A percentile compares a stretch with the other conserved stretches of the same genome.
phyloP scores from a whole-genome alignment of 92 coral and sea anemone species.

The Chrysogorgia sp. region DNA sequence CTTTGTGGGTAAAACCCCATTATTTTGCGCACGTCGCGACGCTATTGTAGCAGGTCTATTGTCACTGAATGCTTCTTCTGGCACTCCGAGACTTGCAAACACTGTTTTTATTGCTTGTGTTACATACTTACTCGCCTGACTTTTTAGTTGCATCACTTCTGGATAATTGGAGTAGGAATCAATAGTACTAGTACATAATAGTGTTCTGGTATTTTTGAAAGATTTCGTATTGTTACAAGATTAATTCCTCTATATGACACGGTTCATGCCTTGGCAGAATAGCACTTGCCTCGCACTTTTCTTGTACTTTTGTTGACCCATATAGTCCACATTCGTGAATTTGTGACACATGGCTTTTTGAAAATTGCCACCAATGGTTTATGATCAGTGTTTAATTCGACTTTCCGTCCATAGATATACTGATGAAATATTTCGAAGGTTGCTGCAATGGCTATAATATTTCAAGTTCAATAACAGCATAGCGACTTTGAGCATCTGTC shows the following conservation, averaged over 20 bases:
- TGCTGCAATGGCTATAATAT: slow-evolving; percentile 23
- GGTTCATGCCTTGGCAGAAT: slow-evolving; percentile 16
- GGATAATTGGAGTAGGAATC: not conserved
- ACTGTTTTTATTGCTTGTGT: no score
- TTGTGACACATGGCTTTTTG: slow-evolving; percentile 5
- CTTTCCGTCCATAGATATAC: slow-evolving; percentile 20
- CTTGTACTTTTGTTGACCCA: no score
- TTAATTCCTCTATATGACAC: not conserved
- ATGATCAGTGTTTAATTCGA: slow-evolving; percentile 31
- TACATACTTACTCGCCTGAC: not conserved
- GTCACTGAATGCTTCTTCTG: no score
- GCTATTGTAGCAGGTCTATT: no score
- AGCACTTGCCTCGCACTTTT: slow-evolving; percentile 2
- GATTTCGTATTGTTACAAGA: not conserved
- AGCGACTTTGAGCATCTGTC: slow-evolving; percentile 38
- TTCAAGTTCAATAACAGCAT: slow-evolving; percentile 36
- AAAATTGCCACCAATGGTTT: slow-evolving; percentile 34
- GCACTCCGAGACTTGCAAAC: not conserved
- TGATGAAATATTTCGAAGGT: slow-evolving; percentile 44
- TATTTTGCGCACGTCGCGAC: no score
- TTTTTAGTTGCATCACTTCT: not conserved
- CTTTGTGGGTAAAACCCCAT: no score
- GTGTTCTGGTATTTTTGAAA: slow-evolving; percentile 4
- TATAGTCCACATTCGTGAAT: no score
- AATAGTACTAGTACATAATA: not conserved